These are phyloP conservation scores for Loxodonta africana DNA, from an alignment of 2,113 vertebrate genomes.

Conservation along the genomic window DNA sequence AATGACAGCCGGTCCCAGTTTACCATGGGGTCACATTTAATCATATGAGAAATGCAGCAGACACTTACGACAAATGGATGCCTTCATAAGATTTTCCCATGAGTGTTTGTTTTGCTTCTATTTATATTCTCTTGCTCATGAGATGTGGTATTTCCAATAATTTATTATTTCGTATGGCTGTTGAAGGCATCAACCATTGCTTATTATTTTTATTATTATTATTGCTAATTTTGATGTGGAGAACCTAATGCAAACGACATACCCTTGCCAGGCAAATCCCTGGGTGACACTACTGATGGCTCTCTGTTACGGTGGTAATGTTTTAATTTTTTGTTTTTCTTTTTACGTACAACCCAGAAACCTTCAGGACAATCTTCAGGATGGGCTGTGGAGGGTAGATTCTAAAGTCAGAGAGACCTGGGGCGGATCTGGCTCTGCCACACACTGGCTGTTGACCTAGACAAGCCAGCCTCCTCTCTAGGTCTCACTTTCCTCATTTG, in stretches of 20 bases:
- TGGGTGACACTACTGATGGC: no score
- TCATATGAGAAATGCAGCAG: not conserved
- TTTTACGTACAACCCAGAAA: not conserved
- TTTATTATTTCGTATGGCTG: not conserved
- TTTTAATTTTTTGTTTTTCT: not conserved
- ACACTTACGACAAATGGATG: not conserved
- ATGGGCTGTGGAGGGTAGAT: not conserved
- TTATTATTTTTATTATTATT: not conserved
- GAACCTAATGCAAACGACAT: not conserved
- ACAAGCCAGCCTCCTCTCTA: not conserved
- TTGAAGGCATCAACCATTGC: not conserved
- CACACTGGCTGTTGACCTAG: fast-evolving
- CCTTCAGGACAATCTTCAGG: not conserved
- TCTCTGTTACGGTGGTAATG: not conserved
- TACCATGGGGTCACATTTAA: not conserved
- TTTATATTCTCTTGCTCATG: not conserved
- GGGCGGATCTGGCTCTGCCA: not conserved
- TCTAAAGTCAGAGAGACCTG: not conserved
- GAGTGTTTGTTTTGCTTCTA: not conserved
- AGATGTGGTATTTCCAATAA: not conserved
- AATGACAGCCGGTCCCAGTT: not conserved
- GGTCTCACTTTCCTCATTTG: not conserved
- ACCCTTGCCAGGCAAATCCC: not conserved
- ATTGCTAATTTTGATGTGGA: not conserved
- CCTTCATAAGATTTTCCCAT: not conserved